Percentiles rank a stretch among this genome's conserved stretches.
phyloP scores from a whole-genome alignment of 1,140 invertebrate species.

The Nasonia longicornis region DNA sequence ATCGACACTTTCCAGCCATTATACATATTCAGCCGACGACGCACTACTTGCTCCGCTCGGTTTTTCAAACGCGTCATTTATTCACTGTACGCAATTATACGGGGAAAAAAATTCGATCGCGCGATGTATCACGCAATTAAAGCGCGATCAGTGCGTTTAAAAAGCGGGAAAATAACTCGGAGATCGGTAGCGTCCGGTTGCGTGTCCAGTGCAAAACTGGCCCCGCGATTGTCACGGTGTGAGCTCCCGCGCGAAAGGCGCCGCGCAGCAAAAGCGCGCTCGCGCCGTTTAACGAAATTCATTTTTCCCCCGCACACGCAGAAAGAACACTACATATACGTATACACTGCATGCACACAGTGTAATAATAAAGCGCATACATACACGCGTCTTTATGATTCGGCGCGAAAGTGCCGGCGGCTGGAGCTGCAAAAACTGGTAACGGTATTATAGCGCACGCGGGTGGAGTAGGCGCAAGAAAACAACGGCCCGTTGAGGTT shows the following conservation, averaged over 20 bases:
- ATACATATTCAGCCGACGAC: not conserved
- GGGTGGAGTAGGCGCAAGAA: no score
- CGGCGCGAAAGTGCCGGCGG: not conserved
- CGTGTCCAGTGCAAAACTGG: slow-evolving; percentile 27
- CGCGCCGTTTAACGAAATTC: not conserved
- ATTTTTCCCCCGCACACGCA: not conserved
- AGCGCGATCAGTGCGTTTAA: no score
- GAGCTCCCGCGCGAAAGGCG: slow-evolving; percentile 9
- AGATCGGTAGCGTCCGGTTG: slow-evolving; percentile 14
- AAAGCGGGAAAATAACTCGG: no score
- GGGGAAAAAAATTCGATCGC: no score
- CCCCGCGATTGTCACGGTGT: not conserved
- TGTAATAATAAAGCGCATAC: no score
- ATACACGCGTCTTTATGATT: no score
- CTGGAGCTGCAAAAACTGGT: no score
- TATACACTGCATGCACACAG: no score
- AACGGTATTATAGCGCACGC: no score
- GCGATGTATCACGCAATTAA: no score
- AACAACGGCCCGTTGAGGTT: no score
- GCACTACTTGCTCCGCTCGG: not conserved
- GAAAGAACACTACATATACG: not conserved
- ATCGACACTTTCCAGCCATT: not conserved
- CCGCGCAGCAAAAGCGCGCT: not conserved
- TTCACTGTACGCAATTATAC: no score
- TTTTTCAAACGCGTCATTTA: not conserved